Conservation (phyloP, 2,113 vertebrate species). For the Macrotus californicus region DNA sequence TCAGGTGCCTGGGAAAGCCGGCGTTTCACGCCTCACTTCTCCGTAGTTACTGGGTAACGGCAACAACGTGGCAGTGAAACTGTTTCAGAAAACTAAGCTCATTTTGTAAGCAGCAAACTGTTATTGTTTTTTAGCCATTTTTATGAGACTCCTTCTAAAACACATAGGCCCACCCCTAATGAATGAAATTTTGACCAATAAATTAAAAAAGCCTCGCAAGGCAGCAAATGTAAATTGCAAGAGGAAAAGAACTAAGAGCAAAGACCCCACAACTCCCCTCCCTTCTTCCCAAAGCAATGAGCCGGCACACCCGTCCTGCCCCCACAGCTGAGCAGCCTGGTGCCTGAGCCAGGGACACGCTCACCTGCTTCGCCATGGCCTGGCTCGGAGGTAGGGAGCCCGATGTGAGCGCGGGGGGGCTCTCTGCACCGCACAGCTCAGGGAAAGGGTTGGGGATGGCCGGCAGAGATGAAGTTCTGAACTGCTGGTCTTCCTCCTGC, state of each 20-base stretch:
- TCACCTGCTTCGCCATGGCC: slow-evolving; percentile 87
- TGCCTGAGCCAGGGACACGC: not conserved
- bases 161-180: not conserved
- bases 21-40: accelerated
- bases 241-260: accelerated
- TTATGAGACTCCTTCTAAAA: not conserved
- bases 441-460: slow-evolving; percentile 98
- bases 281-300: accelerated
- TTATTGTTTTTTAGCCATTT: not conserved
- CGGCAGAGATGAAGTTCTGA: slow-evolving; percentile 93
- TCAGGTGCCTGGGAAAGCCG: accelerated
- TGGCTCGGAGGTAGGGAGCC: slow-evolving; percentile 91
- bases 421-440: slow-evolving; percentile 90
- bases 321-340: too few species aligned
- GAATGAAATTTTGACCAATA: not conserved
- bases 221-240: accelerated
- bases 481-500: slow-evolving; percentile 92
- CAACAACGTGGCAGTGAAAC: accelerated
- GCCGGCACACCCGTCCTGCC: accelerated
- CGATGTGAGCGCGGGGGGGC: slow-evolving; percentile 87
- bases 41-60: not conserved
- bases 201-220: not conserved
- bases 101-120: not conserved
- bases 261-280: accelerated
- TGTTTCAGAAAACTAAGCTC: not conserved